Evolutionary conservation across 1,140 invertebrate species (phyloP).

Genomic region (Acromyrmex charruanus): DNA sequence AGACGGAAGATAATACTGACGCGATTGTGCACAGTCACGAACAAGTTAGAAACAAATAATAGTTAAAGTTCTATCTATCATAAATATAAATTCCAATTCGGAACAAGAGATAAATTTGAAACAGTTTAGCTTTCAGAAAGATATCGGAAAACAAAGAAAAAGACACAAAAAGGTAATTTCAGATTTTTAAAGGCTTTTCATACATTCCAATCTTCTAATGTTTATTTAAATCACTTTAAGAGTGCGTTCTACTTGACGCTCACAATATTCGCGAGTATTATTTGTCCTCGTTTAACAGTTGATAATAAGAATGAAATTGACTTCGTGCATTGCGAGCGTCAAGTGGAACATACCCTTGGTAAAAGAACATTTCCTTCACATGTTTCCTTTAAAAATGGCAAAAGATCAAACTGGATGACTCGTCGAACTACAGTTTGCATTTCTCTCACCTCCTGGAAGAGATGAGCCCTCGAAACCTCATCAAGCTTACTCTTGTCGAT

Average conservation of each 20-base stretch:
- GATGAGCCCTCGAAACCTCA: conserved; percentile 97
- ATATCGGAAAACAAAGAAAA: not conserved
- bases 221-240: not conserved
- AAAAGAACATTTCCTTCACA: no score
- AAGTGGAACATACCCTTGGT: no score
- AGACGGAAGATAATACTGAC: not conserved
- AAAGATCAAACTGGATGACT: not conserved
- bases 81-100: not conserved
- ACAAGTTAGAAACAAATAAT: not conserved
- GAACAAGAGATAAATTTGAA: not conserved
- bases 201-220: not conserved
- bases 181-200: not conserved
- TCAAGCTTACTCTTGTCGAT: conserved; percentile 99
- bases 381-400: not conserved
- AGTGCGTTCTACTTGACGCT: no score
- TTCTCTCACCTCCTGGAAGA: conserved; percentile 95
- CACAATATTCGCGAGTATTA: no score
- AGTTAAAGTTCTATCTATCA: not conserved
- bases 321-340: no score
- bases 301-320: no score
- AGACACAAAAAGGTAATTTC: not conserved
- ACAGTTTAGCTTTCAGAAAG: not conserved
- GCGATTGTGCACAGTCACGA: conserved; percentile 23
- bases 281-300: no score
- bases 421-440: not conserved